Evolutionary conservation across 2,797 vertebrate species (phyloP).

Genomic region (Garrulus glandarius): DNA sequence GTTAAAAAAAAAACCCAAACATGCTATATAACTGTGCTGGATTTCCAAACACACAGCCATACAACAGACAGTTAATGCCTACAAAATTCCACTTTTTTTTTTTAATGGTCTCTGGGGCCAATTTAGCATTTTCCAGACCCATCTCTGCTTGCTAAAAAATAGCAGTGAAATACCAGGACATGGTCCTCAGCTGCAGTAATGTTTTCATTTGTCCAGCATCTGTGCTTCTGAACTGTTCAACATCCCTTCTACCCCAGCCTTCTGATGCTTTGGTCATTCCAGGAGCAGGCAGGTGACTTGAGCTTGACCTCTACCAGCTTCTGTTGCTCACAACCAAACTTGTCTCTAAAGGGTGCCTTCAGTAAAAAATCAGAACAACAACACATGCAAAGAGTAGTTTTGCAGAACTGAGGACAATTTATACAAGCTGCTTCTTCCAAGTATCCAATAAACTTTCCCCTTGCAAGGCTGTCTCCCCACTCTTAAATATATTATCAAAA

Average conservation of each 20-base stretch:
- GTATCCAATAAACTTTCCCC: neutral
- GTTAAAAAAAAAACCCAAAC: neutral
- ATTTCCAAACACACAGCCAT: conserved; percentile 13
- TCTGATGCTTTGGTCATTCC: neutral
- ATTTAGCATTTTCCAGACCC: conserved; percentile 54
- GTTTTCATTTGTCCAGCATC: neutral
- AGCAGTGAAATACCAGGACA: conserved; percentile 59
- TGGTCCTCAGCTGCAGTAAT: neutral
- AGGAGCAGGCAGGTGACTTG: neutral
- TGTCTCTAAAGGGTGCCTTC: neutral
- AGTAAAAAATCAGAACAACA: neutral
- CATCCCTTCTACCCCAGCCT: neutral
- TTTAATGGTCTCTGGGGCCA: neutral
- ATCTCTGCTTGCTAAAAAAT: neutral
- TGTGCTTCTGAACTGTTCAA: neutral
- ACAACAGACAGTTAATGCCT: neutral
- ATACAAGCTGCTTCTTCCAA: neutral
- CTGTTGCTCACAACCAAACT: neutral
- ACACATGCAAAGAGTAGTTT: neutral
- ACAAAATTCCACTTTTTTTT: neutral
- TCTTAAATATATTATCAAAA: neutral
- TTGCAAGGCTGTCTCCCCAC: neutral
- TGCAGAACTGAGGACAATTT: neutral
- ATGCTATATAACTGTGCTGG: neutral
- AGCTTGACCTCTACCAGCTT: neutral